Percentiles rank a stretch among this genome's conserved stretches.
Conservation (phyloP, 92 coral and sea anemone genomes). For the Zoanthus sociatus region DNA sequence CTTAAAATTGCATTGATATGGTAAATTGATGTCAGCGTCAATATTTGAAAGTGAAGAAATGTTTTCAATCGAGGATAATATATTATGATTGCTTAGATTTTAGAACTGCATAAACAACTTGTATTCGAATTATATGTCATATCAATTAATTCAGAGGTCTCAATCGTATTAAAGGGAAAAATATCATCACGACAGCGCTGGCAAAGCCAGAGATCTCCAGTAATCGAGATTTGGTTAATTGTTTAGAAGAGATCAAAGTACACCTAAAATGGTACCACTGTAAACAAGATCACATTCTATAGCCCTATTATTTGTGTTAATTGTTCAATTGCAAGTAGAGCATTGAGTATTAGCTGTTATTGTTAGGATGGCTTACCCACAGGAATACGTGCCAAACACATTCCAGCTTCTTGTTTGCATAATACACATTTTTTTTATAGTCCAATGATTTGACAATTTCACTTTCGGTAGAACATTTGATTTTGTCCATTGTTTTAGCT, state of each 20-base stretch:
- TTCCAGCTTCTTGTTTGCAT: conserved; percentile 22
- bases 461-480: neutral
- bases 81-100: neutral
- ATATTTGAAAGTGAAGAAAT: conserved; percentile 66
- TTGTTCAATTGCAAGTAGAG: conserved; percentile 26
- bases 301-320: conserved; percentile 18
- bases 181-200: neutral
- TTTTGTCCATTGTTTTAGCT: neutral
- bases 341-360: conserved; percentile 16
- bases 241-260: conserved; percentile 11
- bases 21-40: conserved; percentile 66
- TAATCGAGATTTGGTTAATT: conserved; percentile 5
- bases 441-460: neutral
- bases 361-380: conserved; percentile 15
- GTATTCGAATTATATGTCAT: conserved; percentile 12
- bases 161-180: conserved; percentile 25
- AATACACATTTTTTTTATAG: neutral
- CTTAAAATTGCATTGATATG: conserved; percentile 63
- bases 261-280: conserved; percentile 33
- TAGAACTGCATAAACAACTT: conserved; percentile 36
- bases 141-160: conserved; percentile 9
- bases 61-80: conserved; percentile 44
- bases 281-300: conserved; percentile 35
- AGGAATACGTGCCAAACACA: neutral
- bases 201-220: conserved; percentile 25